phyloP scores from a whole-genome alignment of 35 echinoderm and acorn worm species.

The Lytechinus pictus region DNA sequence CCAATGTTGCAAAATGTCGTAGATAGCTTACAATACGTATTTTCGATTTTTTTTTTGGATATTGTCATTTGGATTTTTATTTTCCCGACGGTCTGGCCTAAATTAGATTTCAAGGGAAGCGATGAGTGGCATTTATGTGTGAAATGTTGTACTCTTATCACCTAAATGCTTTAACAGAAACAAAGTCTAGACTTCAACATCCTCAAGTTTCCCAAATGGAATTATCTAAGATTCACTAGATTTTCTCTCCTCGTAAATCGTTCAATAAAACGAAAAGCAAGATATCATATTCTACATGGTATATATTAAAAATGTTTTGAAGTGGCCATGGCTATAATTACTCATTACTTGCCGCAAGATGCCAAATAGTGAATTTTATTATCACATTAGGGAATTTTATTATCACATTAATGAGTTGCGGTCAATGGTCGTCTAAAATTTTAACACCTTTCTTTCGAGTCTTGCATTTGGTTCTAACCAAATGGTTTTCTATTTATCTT shows the following conservation, averaged over 20 bases:
- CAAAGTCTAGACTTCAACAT: conserved; percentile 26
- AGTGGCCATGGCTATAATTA: background rate
- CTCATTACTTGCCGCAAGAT: background rate
- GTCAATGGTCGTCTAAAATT: background rate
- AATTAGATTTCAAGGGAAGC: background rate
- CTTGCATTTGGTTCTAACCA: too few relatives aligned
- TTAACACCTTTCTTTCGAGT: too few relatives aligned
- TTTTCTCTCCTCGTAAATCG: background rate
- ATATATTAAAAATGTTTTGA: background rate
- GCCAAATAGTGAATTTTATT: background rate
- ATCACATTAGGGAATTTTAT: background rate
- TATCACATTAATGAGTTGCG: background rate
- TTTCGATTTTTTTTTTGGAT: background rate
- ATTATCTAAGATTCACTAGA: background rate
- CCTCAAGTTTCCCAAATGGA: conserved; percentile 38
- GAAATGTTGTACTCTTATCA: conserved; percentile 1
- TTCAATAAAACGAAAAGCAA: background rate
- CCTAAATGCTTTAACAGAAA: conserved; percentile 6
- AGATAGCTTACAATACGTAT: background rate
- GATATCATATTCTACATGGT: background rate
- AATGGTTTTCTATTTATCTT: too few relatives aligned
- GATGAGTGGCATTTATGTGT: conserved; percentile 3
- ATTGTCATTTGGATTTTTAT: background rate
- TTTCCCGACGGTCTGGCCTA: background rate
- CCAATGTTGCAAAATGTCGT: background rate